A percentile compares a stretch with the other conserved stretches of the same genome.
phyloP scores from a whole-genome alignment of 2,113 vertebrate genomes.

The Pontoporia blainvillei region DNA sequence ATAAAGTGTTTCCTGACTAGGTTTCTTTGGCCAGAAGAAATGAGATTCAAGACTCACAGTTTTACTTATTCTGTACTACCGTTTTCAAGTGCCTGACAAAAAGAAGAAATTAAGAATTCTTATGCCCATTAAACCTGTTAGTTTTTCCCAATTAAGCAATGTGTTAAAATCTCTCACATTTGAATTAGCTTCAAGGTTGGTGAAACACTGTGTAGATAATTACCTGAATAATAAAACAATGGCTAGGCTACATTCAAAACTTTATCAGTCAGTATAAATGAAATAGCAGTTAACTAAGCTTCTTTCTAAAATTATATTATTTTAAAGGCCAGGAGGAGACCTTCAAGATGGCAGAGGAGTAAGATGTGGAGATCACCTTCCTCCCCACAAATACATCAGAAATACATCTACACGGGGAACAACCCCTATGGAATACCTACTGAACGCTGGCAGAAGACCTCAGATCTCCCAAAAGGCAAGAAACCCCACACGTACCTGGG shows the following conservation, averaged over 20 bases:
- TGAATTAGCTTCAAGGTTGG: background rate
- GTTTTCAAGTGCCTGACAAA: background rate
- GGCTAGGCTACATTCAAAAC: background rate
- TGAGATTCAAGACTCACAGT: background rate
- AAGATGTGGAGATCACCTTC: too few relatives aligned
- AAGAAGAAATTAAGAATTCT: background rate
- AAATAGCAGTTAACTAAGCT: background rate
- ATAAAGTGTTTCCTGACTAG: background rate
- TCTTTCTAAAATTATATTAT: background rate
- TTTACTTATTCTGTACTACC: background rate
- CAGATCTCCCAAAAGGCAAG: too few relatives aligned
- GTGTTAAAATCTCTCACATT: background rate
- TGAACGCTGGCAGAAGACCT: too few relatives aligned
- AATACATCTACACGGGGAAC: too few relatives aligned
- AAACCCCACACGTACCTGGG: too few relatives aligned
- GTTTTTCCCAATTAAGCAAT: background rate
- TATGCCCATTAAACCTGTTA: background rate
- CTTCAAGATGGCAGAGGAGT: too few relatives aligned
- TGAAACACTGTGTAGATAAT: background rate
- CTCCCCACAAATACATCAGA: too few relatives aligned
- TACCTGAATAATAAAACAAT: background rate
- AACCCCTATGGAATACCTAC: too few relatives aligned
- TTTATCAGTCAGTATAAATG: background rate
- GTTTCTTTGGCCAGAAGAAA: background rate
- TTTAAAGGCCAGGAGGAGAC: background rate